Base-by-base conservation (phyloP, 2,797 vertebrate species). In the Labeo calbasu region DNA sequence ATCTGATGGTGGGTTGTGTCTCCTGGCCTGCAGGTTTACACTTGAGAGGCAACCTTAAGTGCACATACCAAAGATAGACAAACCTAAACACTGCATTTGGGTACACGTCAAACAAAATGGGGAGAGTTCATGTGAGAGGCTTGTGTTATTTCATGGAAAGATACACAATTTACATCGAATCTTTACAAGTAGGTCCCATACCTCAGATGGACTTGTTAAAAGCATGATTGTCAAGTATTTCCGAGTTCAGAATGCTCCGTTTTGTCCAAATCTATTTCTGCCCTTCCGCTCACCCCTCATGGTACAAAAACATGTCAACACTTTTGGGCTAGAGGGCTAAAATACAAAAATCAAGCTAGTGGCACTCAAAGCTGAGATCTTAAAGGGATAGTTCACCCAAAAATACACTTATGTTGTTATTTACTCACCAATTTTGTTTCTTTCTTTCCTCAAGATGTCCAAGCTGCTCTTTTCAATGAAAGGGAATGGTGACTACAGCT, bases 21-120 rank as follows among this genome's bases (percentile, higher is more conserved):
- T 86, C 83, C 70, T 75, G 61, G 87, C 53, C 76, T 83, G 55
- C 87, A 88, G 82, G 87, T 91, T 91, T 79, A 92, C 90, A 76
- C 89, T 87, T 82, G 88, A 88, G 88, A 87, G 73, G 69, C 80
- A 59, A 86, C 83, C 85, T 87, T 77, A 88, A 90, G 87, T 88
- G 83, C 85, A 86, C 84, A 89, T 85, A 88, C 69, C 84, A 85
- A 85, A 83, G 94, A 95, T 92, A 93, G 89, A 92, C 93, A 93
- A 95, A 94, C 89, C 93, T 95, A 95, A 96, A 95, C 93, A 95
- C 87, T 86, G 79, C 83, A 57, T 95, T 94, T 94, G 95, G 93
- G 93, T 90, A 93, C 94, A 95, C 93, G 93, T 92, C 94, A 96
- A 94, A 94, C 92, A 94, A 92, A 92, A 93, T 93, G 93, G 94